These are phyloP conservation scores for Cepaea hortensis DNA, from an alignment of 2,888 invertebrate species.

Conservation along the genomic window DNA sequence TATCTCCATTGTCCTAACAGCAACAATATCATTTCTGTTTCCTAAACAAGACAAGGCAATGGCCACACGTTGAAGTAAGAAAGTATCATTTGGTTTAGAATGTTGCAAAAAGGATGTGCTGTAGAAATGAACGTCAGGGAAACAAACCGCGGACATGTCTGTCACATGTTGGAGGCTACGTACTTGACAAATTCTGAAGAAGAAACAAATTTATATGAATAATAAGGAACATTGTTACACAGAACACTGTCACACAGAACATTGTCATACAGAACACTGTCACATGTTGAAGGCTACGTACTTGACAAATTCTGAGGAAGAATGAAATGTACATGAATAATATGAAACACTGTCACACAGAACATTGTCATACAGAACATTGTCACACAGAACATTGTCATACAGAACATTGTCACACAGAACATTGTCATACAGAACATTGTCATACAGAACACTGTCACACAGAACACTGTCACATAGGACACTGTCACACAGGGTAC, in stretches of 20 bases:
- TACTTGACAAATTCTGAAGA: conserved; percentile 32
- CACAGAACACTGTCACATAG: not conserved
- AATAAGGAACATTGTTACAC: not conserved
- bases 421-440: too few relatives aligned
- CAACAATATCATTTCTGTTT: not conserved
- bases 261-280: not conserved
- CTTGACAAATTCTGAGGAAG: conserved; percentile 27
- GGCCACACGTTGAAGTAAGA: not conserved
- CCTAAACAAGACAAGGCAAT: not conserved
- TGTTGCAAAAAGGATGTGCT: not conserved
- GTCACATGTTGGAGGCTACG: conserved; percentile 38
- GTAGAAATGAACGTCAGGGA: not conserved
- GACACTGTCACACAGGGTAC: too few relatives aligned
- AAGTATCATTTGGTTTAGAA: not conserved
- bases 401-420: too few relatives aligned
- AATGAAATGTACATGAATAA: not conserved
- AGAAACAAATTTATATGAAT: not conserved
- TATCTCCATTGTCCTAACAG: too few relatives aligned
- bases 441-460: too few relatives aligned
- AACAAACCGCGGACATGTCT: not conserved
- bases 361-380: not conserved
- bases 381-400: too few relatives aligned
- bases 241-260: not conserved
- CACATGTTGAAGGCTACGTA: conserved; percentile 36
- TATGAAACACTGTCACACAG: not conserved